Evolutionary conservation across 2,888 invertebrate genomes (phyloP).

Genomic region (Lissocephala sabroskyi): DNA sequence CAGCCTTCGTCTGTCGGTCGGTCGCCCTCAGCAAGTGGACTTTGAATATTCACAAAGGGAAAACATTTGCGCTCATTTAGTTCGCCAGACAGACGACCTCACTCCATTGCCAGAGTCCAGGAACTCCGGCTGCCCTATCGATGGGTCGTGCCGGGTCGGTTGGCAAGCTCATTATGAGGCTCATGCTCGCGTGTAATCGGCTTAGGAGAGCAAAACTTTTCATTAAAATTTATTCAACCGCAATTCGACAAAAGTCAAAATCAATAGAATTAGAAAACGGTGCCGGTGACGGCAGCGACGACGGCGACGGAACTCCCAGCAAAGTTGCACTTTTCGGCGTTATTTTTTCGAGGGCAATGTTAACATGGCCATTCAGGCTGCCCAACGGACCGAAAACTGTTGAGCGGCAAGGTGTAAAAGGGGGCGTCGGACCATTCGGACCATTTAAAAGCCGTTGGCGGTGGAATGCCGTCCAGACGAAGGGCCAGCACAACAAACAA

Average conservation of each 20-base stretch:
- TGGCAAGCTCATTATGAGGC: background rate
- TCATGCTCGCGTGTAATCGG: constrained; percentile 6
- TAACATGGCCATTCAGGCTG: background rate
- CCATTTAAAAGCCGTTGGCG: constrained; percentile 1
- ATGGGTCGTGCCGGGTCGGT: background rate
- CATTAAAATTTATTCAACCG: constrained; percentile 8
- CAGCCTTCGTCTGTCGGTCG: background rate
- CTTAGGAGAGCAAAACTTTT: constrained; percentile 6
- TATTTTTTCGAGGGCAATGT: background rate
- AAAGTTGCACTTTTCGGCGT: background rate
- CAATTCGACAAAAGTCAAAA: constrained; percentile 6
- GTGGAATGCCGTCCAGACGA: background rate
- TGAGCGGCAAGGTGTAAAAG: too few relatives aligned
- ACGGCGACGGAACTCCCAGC: too few relatives aligned
- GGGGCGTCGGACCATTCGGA: too few relatives aligned
- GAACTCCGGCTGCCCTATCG: background rate
- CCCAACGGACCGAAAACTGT: too few relatives aligned
- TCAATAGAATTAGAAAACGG: constrained; percentile 3
- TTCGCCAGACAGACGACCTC: background rate
- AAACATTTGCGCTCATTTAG: constrained; percentile 1
- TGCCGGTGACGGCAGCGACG: background rate
- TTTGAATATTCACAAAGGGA: background rate
- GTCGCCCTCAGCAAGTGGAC: too few relatives aligned
- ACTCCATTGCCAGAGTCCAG: background rate
- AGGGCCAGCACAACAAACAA: background rate